Conservation (phyloP, 53 echinoderm and acorn worm genomes). For the Astropecten irregularis region DNA sequence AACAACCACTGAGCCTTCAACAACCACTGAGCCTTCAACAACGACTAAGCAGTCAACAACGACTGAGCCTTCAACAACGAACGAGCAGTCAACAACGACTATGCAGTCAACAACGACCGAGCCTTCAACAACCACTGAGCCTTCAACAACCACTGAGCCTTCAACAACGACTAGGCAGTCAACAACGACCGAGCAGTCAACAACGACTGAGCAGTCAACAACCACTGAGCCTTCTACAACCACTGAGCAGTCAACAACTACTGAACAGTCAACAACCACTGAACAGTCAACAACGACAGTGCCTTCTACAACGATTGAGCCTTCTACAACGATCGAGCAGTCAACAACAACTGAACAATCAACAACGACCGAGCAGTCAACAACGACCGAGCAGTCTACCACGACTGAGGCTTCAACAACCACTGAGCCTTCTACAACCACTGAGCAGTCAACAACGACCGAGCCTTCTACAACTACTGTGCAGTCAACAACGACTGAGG, state of each 20-base stretch:
- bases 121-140: background rate
- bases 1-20: background rate
- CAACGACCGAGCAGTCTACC: background rate
- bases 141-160: background rate
- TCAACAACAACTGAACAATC: background rate
- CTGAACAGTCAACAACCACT: background rate
- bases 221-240: background rate
- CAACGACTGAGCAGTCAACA: too few species aligned
- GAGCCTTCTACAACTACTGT: background rate
- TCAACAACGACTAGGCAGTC: background rate
- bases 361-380: background rate
- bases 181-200: background rate
- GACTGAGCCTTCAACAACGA: too few species aligned
- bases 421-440: background rate
- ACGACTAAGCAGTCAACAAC: too few species aligned
- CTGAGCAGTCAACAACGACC: background rate
- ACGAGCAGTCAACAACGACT: too few species aligned
- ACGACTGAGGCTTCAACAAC: background rate
- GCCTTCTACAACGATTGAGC: background rate
- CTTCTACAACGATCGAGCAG: background rate
- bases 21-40: background rate
- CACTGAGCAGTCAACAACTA: background rate
- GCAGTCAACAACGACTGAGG: background rate
- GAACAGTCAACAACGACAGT: background rate
- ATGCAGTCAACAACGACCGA: background rate